Evolutionary conservation across 2,797 vertebrate species (phyloP).

Genomic region (Cygnus olor): DNA sequence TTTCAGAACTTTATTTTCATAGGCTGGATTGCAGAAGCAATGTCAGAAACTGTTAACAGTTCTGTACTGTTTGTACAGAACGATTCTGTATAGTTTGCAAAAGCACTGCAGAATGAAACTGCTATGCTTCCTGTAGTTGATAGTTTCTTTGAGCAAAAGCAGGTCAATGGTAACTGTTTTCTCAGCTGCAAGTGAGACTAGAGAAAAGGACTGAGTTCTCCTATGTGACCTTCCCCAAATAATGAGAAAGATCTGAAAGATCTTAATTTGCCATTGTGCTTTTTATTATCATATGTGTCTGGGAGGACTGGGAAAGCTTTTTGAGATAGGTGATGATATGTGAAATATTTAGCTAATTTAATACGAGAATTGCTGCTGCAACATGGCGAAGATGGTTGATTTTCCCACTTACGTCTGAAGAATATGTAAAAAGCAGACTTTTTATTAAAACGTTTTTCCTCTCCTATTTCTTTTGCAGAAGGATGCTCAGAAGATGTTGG

Average conservation of each 20-base stretch:
- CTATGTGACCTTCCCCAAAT: background rate
- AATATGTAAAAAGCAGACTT: background rate
- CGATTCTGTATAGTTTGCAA: background rate
- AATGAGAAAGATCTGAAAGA: background rate
- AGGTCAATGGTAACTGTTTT: background rate
- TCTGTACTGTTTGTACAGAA: background rate
- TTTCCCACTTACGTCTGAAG: background rate
- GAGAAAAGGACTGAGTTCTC: background rate
- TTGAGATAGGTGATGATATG: background rate
- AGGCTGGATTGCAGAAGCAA: background rate
- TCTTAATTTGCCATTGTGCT: background rate
- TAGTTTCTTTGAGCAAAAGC: background rate
- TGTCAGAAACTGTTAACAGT: background rate
- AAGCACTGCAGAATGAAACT: background rate
- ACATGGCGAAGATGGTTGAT: background rate
- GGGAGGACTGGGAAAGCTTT: background rate
- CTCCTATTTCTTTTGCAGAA: conserved; percentile 59
- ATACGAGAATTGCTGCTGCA: background rate
- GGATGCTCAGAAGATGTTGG: conserved; percentile 81
- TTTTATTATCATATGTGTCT: background rate
- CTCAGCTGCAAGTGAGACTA: background rate
- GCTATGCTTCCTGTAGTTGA: background rate
- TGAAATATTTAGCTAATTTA: background rate
- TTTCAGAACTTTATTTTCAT: background rate
- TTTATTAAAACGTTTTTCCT: background rate